phyloP scores from a whole-genome alignment of 2,888 invertebrate genomes.

The Lasioglossum figueresi region DNA sequence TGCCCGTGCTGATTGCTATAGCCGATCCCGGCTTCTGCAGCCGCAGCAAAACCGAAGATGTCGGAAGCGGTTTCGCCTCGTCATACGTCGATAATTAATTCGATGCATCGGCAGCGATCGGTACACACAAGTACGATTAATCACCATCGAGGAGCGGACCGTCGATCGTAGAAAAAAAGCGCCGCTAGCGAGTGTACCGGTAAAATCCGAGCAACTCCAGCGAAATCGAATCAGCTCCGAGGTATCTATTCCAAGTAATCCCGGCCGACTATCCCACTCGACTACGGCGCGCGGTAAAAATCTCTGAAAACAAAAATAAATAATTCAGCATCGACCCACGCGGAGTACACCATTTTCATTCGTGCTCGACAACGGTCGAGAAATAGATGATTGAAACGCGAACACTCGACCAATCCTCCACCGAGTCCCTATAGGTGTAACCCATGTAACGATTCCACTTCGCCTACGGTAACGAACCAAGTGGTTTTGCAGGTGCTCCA shows the following conservation, averaged over 20 bases:
- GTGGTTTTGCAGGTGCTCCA: not conserved
- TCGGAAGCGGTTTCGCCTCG: constrained; percentile 33
- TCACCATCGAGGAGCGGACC: constrained; percentile 23
- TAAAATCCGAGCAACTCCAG: no score
- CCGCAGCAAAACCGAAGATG: constrained; percentile 14
- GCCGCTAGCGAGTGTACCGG: no score
- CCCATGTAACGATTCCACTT: not conserved
- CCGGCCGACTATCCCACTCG: not conserved
- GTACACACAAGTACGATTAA: constrained; percentile 38
- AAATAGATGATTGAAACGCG: not conserved
- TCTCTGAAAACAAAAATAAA: not conserved
- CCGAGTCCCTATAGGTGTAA: not conserved
- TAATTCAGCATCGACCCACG: not conserved
- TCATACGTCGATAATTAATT: constrained; percentile 56
- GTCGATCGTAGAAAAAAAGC: not conserved
- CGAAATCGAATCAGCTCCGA: not conserved
- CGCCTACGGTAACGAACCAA: not conserved
- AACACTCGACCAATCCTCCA: not conserved
- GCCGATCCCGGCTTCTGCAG: no score
- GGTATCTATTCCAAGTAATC: not conserved
- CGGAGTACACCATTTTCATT: not conserved
- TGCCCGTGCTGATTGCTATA: not conserved
- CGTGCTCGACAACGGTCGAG: not conserved
- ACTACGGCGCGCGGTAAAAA: not conserved
- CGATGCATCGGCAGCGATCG: constrained; percentile 37